These are phyloP conservation scores for Ellobius talpinus DNA, from an alignment of 2,113 vertebrate species.

Conservation along the genomic window DNA sequence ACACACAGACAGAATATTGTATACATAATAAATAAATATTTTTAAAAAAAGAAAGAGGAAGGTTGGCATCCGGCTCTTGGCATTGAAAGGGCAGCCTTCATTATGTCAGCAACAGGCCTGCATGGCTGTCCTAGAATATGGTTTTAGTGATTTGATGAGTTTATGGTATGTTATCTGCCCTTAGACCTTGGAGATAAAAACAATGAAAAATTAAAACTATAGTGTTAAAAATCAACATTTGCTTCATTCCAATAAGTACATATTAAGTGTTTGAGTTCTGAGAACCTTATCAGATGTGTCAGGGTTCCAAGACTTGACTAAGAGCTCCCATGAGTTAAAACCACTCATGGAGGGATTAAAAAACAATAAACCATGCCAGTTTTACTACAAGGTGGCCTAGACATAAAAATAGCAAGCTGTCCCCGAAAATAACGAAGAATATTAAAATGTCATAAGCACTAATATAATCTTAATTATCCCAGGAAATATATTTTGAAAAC, in stretches of 20 bases:
- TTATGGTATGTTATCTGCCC: slow-evolving; percentile 16
- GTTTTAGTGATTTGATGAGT: slow-evolving; percentile 47
- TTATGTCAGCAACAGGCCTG: background rate
- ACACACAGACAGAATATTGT: no score
- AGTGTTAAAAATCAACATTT: slow-evolving; percentile 43
- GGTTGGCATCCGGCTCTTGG: slow-evolving; percentile 42
- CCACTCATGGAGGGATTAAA: background rate
- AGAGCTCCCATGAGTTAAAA: slow-evolving; percentile 29
- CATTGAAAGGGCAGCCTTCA: slow-evolving; percentile 35
- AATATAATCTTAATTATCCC: slow-evolving; percentile 38
- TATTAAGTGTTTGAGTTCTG: slow-evolving; percentile 22
- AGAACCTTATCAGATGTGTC: slow-evolving; percentile 29
- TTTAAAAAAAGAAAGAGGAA: no score
- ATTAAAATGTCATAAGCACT: slow-evolving; percentile 44
- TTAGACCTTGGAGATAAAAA: background rate
- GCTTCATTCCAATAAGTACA: slow-evolving; percentile 29
- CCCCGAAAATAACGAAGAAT: slow-evolving; percentile 55
- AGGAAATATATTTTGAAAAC: slow-evolving; percentile 51
- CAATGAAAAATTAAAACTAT: slow-evolving; percentile 8
- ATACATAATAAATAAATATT: no score
- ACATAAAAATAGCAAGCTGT: slow-evolving; percentile 38
- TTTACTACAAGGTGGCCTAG: slow-evolving; percentile 24
- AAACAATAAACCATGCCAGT: slow-evolving; percentile 23
- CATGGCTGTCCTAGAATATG: slow-evolving; percentile 44
- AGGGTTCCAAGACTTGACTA: background rate